Base-by-base conservation (phyloP, 2,797 vertebrate genomes). In the Melanotaenia pygmaea region DNA sequence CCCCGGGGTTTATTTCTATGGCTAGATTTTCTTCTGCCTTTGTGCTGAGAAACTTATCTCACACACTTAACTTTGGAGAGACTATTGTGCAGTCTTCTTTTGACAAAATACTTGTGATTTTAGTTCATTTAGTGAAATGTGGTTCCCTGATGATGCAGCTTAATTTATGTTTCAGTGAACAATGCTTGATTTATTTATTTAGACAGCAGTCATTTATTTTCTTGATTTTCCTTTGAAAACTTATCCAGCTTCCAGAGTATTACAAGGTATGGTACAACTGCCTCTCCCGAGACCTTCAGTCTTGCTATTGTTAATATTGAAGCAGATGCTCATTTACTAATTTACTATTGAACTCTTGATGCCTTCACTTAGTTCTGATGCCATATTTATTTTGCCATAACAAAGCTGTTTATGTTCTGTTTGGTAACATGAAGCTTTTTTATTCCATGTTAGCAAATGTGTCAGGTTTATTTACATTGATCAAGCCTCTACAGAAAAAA, bases 231-330 rank as follows among this genome's bases (percentile, higher is more conserved):
- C 24, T 28, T 0, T 35, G 18, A 5, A 34, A 16, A 38, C 53
- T 1, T n/a, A 18, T 57, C 50, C 14, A 30, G 40, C 57, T 47
- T 47, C 26, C 50, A 34, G 30, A 16, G 20, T 37, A 58, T 67
- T 67, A 57, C n/a, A 57, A 14, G 13, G 51, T 64, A 16, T 5
- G 9, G 35, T 37, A 10, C 16, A 34, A 38, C 6, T 18, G n/a
- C 16, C 51, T 56, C 60, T 43, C 18, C 54, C 47, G 51, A 35
- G 38, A 60, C 26, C 14, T 66, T 16, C 20, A 53, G 63, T 8
- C 26, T 54, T 43, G 70, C 35, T 57, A 32, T 22, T 37, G 59
- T 9, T 73, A 22, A 43, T 26, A 32, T n/a, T 47, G 30, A 35
- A 16, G 24, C 18, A 59, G 0, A 13, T 5, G 11, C 3, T 43